A percentile compares a stretch with the other conserved stretches of the same genome.
Evolutionary conservation across 1,140 invertebrate species (phyloP).

Genomic region (Pseudomyrmex flavicornis): DNA sequence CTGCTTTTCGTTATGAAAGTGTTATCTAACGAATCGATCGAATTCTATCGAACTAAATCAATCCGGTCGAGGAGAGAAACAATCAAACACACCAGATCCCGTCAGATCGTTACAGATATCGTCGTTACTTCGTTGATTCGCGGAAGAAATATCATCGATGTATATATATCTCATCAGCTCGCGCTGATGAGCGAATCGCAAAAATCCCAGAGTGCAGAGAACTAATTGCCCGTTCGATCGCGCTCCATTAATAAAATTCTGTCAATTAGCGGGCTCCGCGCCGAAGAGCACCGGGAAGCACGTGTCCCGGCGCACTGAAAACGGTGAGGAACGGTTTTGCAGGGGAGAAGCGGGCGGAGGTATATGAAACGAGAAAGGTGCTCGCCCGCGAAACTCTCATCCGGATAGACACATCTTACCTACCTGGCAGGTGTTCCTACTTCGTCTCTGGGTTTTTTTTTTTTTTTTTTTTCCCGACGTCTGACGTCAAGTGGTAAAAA

Average conservation of each 20-base stretch:
- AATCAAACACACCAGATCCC: neutral
- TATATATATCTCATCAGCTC: neutral
- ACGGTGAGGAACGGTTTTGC: slow-evolving; percentile 15
- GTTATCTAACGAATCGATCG: neutral
- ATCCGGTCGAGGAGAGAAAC: too few relatives aligned
- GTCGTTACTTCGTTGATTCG: slow-evolving; percentile 11
- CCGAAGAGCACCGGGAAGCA: slow-evolving; percentile 5
- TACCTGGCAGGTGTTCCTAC: slow-evolving; percentile 57
- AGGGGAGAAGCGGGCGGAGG: neutral
- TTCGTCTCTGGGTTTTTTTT: slow-evolving; percentile 14
- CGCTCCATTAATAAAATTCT: slow-evolving; percentile 60
- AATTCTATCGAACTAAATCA: neutral
- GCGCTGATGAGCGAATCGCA: slow-evolving; percentile 37
- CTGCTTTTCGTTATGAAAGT: neutral
- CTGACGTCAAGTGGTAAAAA: slow-evolving; percentile 62
- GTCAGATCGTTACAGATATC: slow-evolving; percentile 40
- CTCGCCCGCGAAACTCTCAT: slow-evolving; percentile 31
- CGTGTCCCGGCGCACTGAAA: slow-evolving; percentile 29
- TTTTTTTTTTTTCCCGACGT: neutral
- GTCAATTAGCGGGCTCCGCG: slow-evolving; percentile 47
- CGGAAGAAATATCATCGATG: slow-evolving; percentile 32
- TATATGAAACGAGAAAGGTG: slow-evolving; percentile 22
- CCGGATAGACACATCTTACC: slow-evolving; percentile 51
- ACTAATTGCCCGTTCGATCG: slow-evolving; percentile 51
- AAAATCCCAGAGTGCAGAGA: slow-evolving; percentile 17